Conservation (phyloP, 2,888 invertebrate species). For the Tachina fera region DNA sequence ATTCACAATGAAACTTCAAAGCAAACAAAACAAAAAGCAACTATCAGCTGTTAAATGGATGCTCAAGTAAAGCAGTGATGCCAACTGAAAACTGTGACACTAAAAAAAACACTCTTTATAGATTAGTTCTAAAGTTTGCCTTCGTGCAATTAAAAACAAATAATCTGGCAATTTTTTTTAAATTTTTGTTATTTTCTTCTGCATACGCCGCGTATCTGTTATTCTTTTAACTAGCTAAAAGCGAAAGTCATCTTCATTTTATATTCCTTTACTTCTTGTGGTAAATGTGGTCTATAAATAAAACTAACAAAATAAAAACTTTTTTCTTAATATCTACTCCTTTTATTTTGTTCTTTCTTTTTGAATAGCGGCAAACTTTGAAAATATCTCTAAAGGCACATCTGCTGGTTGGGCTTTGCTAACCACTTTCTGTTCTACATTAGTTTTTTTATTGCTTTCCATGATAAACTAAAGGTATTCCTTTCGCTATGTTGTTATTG, state of each 20-base stretch:
- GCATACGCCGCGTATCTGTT: conserved; percentile 25
- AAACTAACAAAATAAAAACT: conserved; percentile 6
- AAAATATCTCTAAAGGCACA: conserved; percentile 67
- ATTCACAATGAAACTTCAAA: too few species aligned
- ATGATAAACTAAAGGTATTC: conserved; percentile 45
- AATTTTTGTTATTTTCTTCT: conserved; percentile 25
- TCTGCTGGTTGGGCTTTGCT: conserved; percentile 66
- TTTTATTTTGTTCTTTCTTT: conserved; percentile 19
- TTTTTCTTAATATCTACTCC: conserved; percentile 33
- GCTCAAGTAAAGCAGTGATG: too few species aligned
- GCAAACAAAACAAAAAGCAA: too few species aligned
- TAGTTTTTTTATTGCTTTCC: conserved; percentile 39
- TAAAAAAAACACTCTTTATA: too few species aligned
- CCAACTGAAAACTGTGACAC: too few species aligned
- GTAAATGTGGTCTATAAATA: conserved; percentile 55
- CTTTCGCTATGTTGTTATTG: conserved; percentile 25
- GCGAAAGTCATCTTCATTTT: conserved; percentile 70
- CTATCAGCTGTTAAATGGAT: too few species aligned
- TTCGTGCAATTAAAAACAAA: background rate
- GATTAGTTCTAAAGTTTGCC: background rate
- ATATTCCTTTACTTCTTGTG: conserved; percentile 28
- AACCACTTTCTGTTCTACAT: conserved; percentile 48
- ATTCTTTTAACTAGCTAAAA: conserved; percentile 57
- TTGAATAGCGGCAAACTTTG: conserved; percentile 68
- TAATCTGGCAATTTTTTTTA: conserved; percentile 21